Base-by-base conservation (phyloP, 35 echinoderm and acorn worm genomes). In the Acanthaster planci region DNA sequence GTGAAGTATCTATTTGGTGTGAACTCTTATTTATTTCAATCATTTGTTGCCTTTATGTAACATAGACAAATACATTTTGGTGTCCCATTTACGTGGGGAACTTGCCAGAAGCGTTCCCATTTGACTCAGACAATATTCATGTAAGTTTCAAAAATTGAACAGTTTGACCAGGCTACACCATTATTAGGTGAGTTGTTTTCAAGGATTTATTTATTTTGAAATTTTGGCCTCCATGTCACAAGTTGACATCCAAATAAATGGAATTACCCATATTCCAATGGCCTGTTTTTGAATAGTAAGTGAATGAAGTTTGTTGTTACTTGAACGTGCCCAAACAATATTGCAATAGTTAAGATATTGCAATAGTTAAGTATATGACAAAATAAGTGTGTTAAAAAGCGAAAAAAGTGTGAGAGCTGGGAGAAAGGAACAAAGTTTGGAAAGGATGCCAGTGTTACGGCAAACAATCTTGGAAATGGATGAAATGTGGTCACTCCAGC, bases 11-110 rank as follows among this genome's bases (percentile, higher is more conserved):
- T 19, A 57, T 57, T 57, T 57, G 55, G 55, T 57, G 55, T 57
- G n/a, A 57, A 57, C 55, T 57, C 55, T 57, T 2, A 57, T 57
- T 57, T 57, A 8, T 57, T 57, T 57, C 55, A 57, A 57, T 57
- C n/a, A 57, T 57, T 57, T 57, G 55, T 57, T 57, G 26, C 55
- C 55, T 57, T 57, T 57, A 57, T 57, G n/a, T n/a, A n/a, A n/a
- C n/a, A 57, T 57, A 57, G 55, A 57, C 55, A 19, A 57, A 19
- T 57, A 57, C 16, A 57, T 57, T 15, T 57, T 57, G 55, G 55
- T 57, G 55, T 57, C 55, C 55, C 55, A 8, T 57, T 57, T 57
- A 57, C 55, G 26, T 23, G 55, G 55, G 55, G 55, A 57, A 57
- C 26, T 57, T 57, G 55, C 55, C 55, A 57, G 55, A 57, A 19